These are phyloP conservation scores for Dicentrarchus labrax DNA, from an alignment of 2,113 vertebrate genomes.

Conservation along the genomic window DNA sequence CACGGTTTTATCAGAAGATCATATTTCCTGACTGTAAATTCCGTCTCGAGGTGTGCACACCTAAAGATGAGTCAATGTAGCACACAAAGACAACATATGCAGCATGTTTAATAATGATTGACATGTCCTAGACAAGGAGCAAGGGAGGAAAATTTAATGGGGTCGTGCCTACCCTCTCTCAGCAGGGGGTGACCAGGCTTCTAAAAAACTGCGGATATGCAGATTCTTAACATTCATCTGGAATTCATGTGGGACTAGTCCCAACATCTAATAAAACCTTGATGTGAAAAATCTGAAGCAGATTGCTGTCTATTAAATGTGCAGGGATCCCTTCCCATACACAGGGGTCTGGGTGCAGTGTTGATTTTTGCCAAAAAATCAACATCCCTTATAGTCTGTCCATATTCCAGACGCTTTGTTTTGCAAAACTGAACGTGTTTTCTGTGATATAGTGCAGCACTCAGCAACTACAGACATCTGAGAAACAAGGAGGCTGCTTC, in stretches of 20 bases:
- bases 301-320: background rate
- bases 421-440: conserved; percentile 36
- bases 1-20: background rate
- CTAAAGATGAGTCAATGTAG: conserved; percentile 4
- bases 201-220: conserved; percentile 2
- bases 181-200: background rate
- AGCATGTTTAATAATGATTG: conserved; percentile 1
- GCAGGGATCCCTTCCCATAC: background rate
- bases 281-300: background rate
- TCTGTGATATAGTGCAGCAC: conserved; percentile 48
- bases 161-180: background rate
- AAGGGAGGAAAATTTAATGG: background rate
- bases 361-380: conserved; percentile 10
- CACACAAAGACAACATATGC: background rate
- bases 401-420: conserved; percentile 19
- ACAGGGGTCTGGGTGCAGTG: background rate
- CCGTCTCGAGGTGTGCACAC: background rate
- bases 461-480: conserved; percentile 49
- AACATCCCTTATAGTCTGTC: conserved; percentile 31
- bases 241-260: background rate
- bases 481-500: conserved; percentile 39
- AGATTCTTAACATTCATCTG: background rate
- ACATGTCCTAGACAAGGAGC: conserved; percentile 8
- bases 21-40: background rate
- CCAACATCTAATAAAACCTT: conserved; percentile 2